phyloP scores from a whole-genome alignment of 2,888 invertebrate genomes.

The Euzophera pinguis region DNA sequence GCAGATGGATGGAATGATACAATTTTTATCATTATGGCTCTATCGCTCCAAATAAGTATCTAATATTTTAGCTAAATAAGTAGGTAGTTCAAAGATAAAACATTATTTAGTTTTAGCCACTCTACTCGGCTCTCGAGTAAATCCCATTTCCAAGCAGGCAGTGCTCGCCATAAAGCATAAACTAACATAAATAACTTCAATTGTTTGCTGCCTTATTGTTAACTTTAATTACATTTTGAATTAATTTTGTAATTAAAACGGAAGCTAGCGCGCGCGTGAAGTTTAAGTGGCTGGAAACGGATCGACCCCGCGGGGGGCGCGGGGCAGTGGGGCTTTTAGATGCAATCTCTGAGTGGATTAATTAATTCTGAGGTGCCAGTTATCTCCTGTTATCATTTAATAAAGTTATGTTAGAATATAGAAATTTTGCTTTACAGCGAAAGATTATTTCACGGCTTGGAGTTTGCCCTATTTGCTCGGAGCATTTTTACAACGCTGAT shows the following conservation, averaged over 20 bases:
- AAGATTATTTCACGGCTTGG: slow-evolving; percentile 31
- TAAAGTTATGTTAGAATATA: slow-evolving; percentile 71
- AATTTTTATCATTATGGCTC: too few relatives aligned
- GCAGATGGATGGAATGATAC: too few relatives aligned
- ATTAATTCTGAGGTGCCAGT: slow-evolving; percentile 79
- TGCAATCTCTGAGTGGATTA: slow-evolving; percentile 80
- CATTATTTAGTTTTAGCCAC: slow-evolving; percentile 22
- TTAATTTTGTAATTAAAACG: slow-evolving; percentile 82
- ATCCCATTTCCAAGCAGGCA: slow-evolving; percentile 54
- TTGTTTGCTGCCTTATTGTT: slow-evolving; percentile 81
- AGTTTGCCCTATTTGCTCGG: neutral
- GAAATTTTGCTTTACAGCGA: slow-evolving; percentile 49
- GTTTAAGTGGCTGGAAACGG: slow-evolving; percentile 80
- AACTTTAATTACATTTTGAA: slow-evolving; percentile 82
- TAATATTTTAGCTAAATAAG: too few relatives aligned
- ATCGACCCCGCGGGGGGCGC: slow-evolving; percentile 62
- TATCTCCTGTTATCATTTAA: slow-evolving; percentile 79
- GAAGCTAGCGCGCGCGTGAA: slow-evolving; percentile 80
- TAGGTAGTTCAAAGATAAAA: slow-evolving; percentile 20
- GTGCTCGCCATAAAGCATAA: slow-evolving; percentile 72
- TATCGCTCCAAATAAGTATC: too few relatives aligned
- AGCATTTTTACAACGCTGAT: neutral
- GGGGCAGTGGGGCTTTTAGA: slow-evolving; percentile 62
- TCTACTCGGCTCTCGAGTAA: slow-evolving; percentile 34
- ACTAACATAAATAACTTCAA: slow-evolving; percentile 81